These are phyloP conservation scores for Sphaerophoria taeniata DNA, from an alignment of 2,888 invertebrate species.

Conservation along the genomic window DNA sequence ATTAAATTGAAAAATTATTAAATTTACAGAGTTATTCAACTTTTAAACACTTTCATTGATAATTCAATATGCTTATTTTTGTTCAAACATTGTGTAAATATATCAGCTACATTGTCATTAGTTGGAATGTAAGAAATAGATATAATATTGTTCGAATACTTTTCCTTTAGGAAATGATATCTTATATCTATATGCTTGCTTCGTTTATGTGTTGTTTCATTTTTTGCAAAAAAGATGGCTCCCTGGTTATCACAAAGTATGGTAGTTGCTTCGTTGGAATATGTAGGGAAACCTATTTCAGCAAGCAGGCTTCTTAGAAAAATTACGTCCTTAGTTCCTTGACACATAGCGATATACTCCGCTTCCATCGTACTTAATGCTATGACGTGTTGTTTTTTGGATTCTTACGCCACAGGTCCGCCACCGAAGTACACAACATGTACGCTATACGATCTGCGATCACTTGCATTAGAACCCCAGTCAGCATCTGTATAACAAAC, in stretches of 20 bases:
- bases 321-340: conserved; percentile 59
- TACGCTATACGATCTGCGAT: conserved; percentile 62
- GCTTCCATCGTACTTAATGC: conserved; percentile 70
- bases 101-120: conserved; percentile 15
- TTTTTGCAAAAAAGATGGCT: conserved; percentile 43
- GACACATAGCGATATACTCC: conserved; percentile 70
- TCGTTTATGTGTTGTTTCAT: conserved; percentile 60
- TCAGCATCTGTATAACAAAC: conserved; percentile 73
- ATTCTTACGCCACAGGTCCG: conserved; percentile 66
- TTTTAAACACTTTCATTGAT: conserved; percentile 15
- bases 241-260: conserved; percentile 47
- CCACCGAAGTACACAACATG: conserved; percentile 55
- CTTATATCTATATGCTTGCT: conserved; percentile 71
- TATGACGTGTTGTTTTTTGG: conserved; percentile 59
- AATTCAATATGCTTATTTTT: conserved; percentile 26
- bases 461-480: conserved; percentile 62
- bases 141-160: conserved; percentile 1
- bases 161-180: conserved; percentile 39
- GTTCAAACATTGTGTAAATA: conserved; percentile 26
- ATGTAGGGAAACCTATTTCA: conserved; percentile 51
- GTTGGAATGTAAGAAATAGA: no score
- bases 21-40: not conserved
- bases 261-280: conserved; percentile 20
- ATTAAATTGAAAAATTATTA: not conserved
- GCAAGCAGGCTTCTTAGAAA: conserved; percentile 58